Base-by-base conservation (phyloP, 2,113 vertebrate species). In the Argyrosomus japonicus region DNA sequence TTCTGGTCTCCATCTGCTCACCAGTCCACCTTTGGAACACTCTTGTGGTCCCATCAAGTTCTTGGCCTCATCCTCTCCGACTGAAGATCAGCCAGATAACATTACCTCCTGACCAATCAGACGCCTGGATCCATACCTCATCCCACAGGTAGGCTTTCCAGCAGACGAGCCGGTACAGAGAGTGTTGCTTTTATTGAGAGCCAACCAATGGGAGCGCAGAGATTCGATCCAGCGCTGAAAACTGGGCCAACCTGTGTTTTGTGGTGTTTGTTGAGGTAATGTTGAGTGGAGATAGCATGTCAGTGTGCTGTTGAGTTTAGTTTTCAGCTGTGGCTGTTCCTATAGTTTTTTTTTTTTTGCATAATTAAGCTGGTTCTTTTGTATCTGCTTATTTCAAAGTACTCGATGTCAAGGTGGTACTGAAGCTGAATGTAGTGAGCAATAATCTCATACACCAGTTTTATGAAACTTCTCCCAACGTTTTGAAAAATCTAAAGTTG, bases 31-130 rank as follows among this genome's bases (percentile, higher is more conserved):
- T 83, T 25, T 83, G 87, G 89, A 93, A 93, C 81, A 91, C 91
- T 91, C 85, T 84, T 82, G 90, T 89, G 92, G 87, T 90, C 85
- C 84, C 67, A 5, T 71, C 25, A 21, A 40, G 65, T 32, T 50
- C 77, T 81, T 92, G 89, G 92, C 89, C 73, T 78, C 85, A 11
- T 88, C 70, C 62, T 60, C 18, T 53, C 43, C 75, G 95, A 96
- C 93, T 96, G 95, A 96, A 95, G 95, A 96, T 90, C 84, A 82
- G 94, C 96, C 96, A 96, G 95, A 94, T 91, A 92, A 88, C 93
- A 87, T 94, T 94, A 94, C 93, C 93, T 91, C 82, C 91, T 65
- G 83, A 92, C 93, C 96, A 95, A 91, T 95, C 94, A 87, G 94
- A 94, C 76, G 89, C 84, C 92, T 84, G 84, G 86, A 93, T 91